Evolutionary conservation across 2,797 vertebrate genomes (phyloP).

Genomic region (Myotis findleyi): DNA sequence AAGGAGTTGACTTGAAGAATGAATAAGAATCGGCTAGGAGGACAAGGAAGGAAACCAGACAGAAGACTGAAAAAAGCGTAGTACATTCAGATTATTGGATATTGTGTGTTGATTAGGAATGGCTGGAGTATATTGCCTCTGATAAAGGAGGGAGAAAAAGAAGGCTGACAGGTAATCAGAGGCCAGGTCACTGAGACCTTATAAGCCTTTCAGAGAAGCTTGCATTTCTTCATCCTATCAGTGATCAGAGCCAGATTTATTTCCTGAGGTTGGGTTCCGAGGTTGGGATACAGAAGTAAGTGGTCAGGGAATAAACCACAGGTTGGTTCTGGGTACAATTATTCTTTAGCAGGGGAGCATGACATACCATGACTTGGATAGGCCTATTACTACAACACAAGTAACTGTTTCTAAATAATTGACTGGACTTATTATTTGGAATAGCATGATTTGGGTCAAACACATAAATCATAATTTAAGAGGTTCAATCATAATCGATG

Average conservation of each 20-base stretch:
- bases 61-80: not conserved
- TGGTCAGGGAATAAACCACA: not conserved
- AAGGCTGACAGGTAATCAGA: not conserved
- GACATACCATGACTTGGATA: constrained; percentile 7
- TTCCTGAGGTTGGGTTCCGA: constrained; percentile 3
- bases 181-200: not conserved
- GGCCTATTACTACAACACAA: constrained; percentile 36
- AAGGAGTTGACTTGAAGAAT: not conserved
- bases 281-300: not conserved
- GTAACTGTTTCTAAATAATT: constrained; percentile 41
- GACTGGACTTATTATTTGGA: constrained; percentile 19
- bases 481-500: not conserved
- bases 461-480: constrained; percentile 40
- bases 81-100: not conserved
- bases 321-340: constrained; percentile 16
- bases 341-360: constrained; percentile 13
- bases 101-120: not conserved
- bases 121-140: not conserved
- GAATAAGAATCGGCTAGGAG: not conserved
- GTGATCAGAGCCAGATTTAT: not conserved
- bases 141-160: not conserved
- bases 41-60: not conserved
- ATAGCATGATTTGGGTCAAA: constrained; percentile 40
- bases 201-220: not conserved
- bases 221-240: not conserved